A percentile compares a stretch with the other conserved stretches of the same genome.
Conservation (phyloP, 2,113 vertebrate species). For the Ciconia stormi region DNA sequence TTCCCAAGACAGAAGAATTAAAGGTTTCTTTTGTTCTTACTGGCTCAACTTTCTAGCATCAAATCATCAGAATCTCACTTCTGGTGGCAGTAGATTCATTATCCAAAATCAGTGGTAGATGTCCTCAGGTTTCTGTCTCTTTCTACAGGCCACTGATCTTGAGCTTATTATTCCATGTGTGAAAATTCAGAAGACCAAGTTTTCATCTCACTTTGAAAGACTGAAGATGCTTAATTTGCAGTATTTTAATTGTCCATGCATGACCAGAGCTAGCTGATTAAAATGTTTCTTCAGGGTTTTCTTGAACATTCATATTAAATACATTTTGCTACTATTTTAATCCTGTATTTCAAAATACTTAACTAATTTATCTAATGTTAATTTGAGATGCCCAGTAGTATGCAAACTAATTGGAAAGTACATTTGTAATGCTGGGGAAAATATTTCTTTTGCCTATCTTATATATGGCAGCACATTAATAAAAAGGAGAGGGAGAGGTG, state of each 20-base stretch:
- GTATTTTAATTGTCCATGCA: slow-evolving; percentile 33
- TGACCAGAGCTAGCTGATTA: slow-evolving; percentile 14
- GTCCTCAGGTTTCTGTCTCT: not conserved
- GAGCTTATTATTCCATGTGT: not conserved
- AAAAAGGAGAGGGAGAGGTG: not conserved
- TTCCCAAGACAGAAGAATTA: not conserved
- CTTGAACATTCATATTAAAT: slow-evolving; percentile 13
- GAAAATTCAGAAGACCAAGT: not conserved
- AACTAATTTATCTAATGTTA: not conserved
- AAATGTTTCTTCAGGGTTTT: slow-evolving; percentile 27
- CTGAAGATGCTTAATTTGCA: not conserved
- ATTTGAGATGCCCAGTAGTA: not conserved
- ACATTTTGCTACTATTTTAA: not conserved
- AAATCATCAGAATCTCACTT: not conserved
- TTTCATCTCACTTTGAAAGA: slow-evolving; percentile 22
- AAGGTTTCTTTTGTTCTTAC: not conserved
- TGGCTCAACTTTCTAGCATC: not conserved
- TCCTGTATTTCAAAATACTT: not conserved
- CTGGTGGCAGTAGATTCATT: slow-evolving; percentile 2
- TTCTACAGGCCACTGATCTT: not conserved
- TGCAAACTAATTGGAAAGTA: not conserved
- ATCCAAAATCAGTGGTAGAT: not conserved
- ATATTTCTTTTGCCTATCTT: not conserved
- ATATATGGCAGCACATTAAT: not conserved
- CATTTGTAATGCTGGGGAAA: not conserved